Base-by-base conservation (phyloP, 37 sponge, comb jelly and placozoan genomes). In the Hexactinellida sp. region DNA sequence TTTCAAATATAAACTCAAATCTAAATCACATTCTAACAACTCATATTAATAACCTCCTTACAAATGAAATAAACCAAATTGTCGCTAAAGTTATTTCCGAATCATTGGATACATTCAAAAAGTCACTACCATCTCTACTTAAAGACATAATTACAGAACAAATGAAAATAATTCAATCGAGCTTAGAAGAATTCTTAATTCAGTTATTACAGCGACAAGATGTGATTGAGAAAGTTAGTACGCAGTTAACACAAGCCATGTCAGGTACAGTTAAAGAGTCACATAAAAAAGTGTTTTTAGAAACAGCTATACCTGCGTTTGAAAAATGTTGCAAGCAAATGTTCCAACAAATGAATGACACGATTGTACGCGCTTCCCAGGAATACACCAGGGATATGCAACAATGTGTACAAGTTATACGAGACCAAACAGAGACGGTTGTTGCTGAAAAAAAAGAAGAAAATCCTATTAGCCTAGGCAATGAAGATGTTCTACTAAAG, bases 301-400 rank as follows among this genome's bases (percentile, higher is more conserved):
- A 63, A 10, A 63, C 13, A n/a, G 76, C 76, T 7, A 21, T 93
- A 10, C 87, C 91, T 0, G 37, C 86, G 0, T 93, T 91, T 91
- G 94, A 95, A 37, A 83, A 38, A 51, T 55, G 88, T 21, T 91
- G 92, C 32, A 87, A 89, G 55, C 88, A 85, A 35, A 95, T 95
- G 96, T 90, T 88, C 37, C 38, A 83, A 37, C 96, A 95, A 83
- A 37, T 93, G 25, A 92, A 93, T 82, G 88, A 91, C 54, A 83
- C 88, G 34, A n/a, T 63, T 32, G 76, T 63, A 5, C 25, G 34
- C 32, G 76, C 76, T 7, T 63, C 76, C 30, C 76, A 63, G 76
- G 76, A 63, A 63, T 63, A 63, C 76, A 23, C 76, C 5, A 10
- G 34, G 3, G 76, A 63, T 25, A 63, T 63, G 76, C 76, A 63